Evolutionary conservation across 2,113 vertebrate genomes (phyloP).

Genomic region (Heliornis fulica): DNA sequence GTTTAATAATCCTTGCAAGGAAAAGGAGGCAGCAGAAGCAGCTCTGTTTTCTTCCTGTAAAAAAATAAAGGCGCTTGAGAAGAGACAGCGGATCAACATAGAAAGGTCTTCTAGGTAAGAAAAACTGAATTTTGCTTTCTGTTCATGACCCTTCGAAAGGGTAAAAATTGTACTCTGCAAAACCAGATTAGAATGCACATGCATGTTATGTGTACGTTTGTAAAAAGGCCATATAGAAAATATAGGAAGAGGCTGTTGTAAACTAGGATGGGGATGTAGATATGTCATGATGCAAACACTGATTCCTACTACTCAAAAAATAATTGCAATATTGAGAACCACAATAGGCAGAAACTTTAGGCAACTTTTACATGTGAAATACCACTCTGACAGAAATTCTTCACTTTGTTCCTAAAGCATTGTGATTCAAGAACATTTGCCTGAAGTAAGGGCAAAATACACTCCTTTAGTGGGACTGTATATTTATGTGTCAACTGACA

Average conservation of each 20-base stretch:
- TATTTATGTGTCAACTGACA: conserved; percentile 36
- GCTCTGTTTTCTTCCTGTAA: not conserved
- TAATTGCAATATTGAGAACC: not conserved
- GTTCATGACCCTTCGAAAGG: not conserved
- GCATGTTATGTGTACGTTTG: not conserved
- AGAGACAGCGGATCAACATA: not conserved
- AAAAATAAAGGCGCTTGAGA: not conserved
- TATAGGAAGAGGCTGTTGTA: not conserved
- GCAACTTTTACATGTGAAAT: not conserved
- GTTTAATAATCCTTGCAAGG: not conserved
- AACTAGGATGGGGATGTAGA: not conserved
- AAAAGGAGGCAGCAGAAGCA: not conserved
- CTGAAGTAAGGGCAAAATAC: conserved; percentile 20
- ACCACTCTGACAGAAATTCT: not conserved
- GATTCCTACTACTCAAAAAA: not conserved
- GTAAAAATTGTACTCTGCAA: not conserved
- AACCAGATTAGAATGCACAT: not conserved
- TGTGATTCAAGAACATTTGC: conserved; percentile 14
- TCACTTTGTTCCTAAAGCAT: not conserved
- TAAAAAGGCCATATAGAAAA: not conserved
- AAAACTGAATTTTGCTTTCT: not conserved
- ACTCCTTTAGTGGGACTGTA: conserved; percentile 1
- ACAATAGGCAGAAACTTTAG: not conserved
- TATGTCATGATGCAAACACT: not conserved
- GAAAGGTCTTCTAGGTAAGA: not conserved